Evolutionary conservation across 2,797 vertebrate species (phyloP).

Genomic region (Pogoniulus pusillus): DNA sequence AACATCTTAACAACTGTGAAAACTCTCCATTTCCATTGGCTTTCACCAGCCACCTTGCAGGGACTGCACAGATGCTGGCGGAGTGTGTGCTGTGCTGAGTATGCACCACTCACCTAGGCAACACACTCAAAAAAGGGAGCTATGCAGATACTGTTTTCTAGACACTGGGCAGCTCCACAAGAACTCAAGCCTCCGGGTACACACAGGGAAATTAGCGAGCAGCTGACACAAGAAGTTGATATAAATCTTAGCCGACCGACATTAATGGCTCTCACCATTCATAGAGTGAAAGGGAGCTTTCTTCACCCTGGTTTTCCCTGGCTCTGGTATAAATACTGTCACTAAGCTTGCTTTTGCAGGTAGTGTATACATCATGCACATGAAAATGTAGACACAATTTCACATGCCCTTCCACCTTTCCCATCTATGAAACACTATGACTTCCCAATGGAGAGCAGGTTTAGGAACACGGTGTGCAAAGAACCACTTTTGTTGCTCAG

Average conservation of each 20-base stretch:
- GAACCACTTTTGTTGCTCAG: neutral
- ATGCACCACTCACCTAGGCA: neutral
- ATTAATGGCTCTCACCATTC: neutral
- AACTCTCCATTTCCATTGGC: neutral
- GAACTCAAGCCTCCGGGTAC: neutral
- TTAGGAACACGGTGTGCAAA: fast-evolving
- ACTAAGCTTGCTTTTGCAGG: neutral
- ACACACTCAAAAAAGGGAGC: neutral
- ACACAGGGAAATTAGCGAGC: neutral
- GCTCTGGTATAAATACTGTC: neutral
- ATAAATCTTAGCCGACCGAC: neutral
- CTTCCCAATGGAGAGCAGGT: neutral
- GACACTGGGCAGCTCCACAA: neutral
- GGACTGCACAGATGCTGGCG: neutral
- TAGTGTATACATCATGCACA: neutral
- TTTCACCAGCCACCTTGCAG: neutral
- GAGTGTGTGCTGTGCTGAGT: neutral
- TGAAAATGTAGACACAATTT: too few species aligned
- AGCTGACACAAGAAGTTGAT: neutral
- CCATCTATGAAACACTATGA: neutral
- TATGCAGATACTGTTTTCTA: neutral
- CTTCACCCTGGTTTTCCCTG: neutral
- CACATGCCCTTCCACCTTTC: neutral
- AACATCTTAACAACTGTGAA: neutral
- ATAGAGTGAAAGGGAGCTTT: neutral